Base-by-base conservation (phyloP, 2,113 vertebrate species). In the Marmota flaviventris region DNA sequence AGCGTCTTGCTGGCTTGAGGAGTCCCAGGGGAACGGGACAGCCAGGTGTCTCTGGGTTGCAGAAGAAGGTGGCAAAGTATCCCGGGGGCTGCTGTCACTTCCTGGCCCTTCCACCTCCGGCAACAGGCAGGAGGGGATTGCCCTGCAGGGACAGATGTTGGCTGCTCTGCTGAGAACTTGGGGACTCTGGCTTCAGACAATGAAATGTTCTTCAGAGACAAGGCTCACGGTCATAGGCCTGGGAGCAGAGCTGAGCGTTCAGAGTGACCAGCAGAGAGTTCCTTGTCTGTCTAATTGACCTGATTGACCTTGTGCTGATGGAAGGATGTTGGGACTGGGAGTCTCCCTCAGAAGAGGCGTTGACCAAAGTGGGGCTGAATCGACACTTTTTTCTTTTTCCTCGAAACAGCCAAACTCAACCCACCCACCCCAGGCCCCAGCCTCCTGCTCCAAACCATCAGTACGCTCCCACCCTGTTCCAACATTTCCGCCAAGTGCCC, bases 401-500 rank as follows among this genome's bases (percentile, higher is more conserved):
- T 96, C 3, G 72, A 96, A 98, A 96, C 81, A 82, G 93, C 96
- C 90, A 85, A 95, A 69, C 58, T 95, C 72, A 37, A 25, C 6
- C 5, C 48, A 72, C 93, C 86, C 91, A 81, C n/a, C 91, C 45
- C 78, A 70, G 22, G 89, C 89, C 83, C 83, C 58, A 56, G 94
- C 84, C 95, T 96, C 95, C 97, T 93, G 96, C 84, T 95, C 83
- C 85, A 95, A 97, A 96, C 96, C 94, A 61, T 96, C 5, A 11
- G n/a, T 4, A 29, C 1, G 9, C 53, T 94, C 87, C 97, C 76
- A 5, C 98, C 97, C 94, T 95, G 94, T 92, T 95, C 93, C 88
- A 85, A 90, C 53, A 53, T 93, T 96, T 96, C 97, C 25, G 39
- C 96, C 85, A 79, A 72, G 63, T 42, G 84, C 90, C 58, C 93